These are phyloP conservation scores for Crossoptilon crossoptilon DNA, from an alignment of 2,797 vertebrate genomes.

Conservation along the genomic window DNA sequence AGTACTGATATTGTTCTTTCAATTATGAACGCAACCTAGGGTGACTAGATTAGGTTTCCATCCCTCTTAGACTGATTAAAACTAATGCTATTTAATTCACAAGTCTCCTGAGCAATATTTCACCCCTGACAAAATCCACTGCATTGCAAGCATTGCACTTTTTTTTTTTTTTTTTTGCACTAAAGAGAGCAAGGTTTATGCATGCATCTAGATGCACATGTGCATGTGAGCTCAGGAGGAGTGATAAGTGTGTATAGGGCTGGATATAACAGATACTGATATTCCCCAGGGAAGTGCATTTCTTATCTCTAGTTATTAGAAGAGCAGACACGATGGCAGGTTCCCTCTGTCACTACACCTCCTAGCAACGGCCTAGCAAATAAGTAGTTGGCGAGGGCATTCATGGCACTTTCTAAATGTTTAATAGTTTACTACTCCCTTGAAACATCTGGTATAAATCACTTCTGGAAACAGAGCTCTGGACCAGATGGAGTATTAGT, in stretches of 20 bases:
- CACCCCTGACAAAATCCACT: background rate
- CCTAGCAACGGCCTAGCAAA: slow-evolving; percentile 21
- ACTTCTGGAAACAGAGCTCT: slow-evolving; percentile 25
- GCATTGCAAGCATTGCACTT: fast-evolving
- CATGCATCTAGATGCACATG: background rate
- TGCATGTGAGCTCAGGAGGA: background rate
- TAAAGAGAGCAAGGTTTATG: background rate
- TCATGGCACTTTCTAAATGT: background rate
- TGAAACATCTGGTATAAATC: slow-evolving; percentile 52
- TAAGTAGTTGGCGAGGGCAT: background rate
- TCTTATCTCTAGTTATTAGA: slow-evolving; percentile 7
- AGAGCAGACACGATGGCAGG: slow-evolving; percentile 24
- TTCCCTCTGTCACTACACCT: slow-evolving; percentile 33
- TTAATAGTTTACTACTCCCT: slow-evolving; percentile 55
- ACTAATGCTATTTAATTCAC: background rate
- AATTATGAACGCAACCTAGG: background rate
- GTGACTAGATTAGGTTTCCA: background rate
- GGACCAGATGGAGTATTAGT: slow-evolving; percentile 55
- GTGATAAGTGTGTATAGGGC: background rate
- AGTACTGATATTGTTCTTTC: background rate
- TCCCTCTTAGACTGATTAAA: background rate
- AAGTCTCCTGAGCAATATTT: background rate
- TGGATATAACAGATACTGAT: background rate
- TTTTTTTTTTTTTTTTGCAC: background rate
- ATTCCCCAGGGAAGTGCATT: background rate